phyloP scores from a whole-genome alignment of 2,113 vertebrate genomes.

The Panthera uncia region DNA sequence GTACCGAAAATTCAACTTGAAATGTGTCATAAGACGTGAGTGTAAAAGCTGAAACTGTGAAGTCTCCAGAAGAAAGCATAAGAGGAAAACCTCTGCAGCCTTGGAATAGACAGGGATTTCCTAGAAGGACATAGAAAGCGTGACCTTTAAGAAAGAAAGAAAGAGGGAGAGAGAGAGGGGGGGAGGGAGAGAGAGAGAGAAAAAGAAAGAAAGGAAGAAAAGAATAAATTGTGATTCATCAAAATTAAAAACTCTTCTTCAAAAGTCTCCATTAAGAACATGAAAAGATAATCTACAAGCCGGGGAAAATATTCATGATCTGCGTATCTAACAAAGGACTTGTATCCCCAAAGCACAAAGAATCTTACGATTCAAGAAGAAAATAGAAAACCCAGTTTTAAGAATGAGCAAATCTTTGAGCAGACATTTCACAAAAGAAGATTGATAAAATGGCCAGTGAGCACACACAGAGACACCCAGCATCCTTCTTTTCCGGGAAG shows the following conservation, averaged over 20 bases:
- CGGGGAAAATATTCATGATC: background rate
- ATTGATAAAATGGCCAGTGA: background rate
- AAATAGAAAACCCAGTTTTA: background rate
- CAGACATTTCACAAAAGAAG: background rate
- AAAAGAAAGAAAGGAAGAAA: background rate
- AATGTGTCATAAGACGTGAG: background rate
- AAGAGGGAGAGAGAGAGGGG: background rate
- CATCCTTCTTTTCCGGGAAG: background rate
- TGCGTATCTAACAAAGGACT: background rate
- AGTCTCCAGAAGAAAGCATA: background rate
- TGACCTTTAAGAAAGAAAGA: background rate
- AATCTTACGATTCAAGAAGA: background rate
- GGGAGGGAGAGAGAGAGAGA: no score
- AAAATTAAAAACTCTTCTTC: constrained; percentile 14
- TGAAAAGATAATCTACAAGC: background rate
- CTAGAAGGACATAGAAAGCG: background rate
- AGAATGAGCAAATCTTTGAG: background rate
- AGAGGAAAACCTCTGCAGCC: background rate
- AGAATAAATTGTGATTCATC: background rate
- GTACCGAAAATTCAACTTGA: background rate
- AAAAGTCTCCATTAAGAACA: background rate
- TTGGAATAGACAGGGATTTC: background rate
- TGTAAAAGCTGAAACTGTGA: background rate
- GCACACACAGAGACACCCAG: background rate
- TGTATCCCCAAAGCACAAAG: background rate